Evolutionary conservation across 2,888 invertebrate species (phyloP), one percentile per base, ranked within the genome.

Genomic region (Xestoiulus laeticollis): DNA sequence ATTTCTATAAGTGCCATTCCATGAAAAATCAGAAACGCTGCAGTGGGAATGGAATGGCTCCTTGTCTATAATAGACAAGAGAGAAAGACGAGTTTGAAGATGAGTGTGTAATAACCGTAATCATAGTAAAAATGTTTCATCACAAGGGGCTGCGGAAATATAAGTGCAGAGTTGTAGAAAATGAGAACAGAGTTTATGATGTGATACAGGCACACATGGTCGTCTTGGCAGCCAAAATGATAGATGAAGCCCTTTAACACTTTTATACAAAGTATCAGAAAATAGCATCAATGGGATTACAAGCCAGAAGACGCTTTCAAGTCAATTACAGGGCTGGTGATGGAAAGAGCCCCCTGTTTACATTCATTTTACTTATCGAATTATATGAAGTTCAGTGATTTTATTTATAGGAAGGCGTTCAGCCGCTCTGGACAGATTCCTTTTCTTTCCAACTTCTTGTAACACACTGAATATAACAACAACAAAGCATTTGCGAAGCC

Each of bases 251-350:
- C 86, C 86, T 59, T 86, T 86, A 86, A 86, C 59, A 86, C 86
- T 86, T 86, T 86, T 86, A 86, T 59, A 86, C 59, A 53, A 86
- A 86, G 59, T 59, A 86, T 86, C 86, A 86, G 86, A 86, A 53
- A 86, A 86, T 86, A 59, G 86, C 86, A 86, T 86, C 86, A 86
- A 86, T 48, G 30, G 86, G 48, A 86, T 86, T 86, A 86, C 86
- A 86, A 86, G 48, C 53, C 86, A 86, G 86, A 86, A 86, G 59
- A 86, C 53, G 59, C 86, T 86, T 86, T 86, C 86, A 86, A 86
- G 86, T 86, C 86, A 86, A 86, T 86, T 86, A 53, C 44, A 53
- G 86, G 48, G 30, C 48, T 48, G 86, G 44, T 44, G 86, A 59
- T 48, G 59, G 86, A 85, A 85, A 85, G 22, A 85, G 48, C 85